These are phyloP conservation scores for Cebidichthys violaceus DNA, from an alignment of 2,113 vertebrate species.

Conservation along the genomic window DNA sequence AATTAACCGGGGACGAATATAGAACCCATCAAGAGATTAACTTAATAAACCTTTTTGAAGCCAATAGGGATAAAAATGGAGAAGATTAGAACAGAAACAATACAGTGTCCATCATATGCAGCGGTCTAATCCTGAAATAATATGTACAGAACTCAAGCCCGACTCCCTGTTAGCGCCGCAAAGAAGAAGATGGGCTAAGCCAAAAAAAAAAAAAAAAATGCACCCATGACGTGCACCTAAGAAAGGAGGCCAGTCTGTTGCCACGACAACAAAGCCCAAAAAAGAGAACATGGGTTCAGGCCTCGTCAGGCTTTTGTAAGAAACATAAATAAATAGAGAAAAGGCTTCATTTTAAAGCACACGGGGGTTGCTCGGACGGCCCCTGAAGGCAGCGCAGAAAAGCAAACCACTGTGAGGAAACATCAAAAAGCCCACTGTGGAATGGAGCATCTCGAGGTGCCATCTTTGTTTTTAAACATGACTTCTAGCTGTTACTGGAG, in stretches of 20 bases:
- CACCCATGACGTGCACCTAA: slow-evolving; percentile 40
- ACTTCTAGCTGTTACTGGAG: slow-evolving; percentile 18
- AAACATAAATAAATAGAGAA: slow-evolving; percentile 79
- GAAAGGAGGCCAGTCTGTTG: slow-evolving; percentile 44
- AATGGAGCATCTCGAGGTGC: slow-evolving; percentile 37
- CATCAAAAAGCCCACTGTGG: slow-evolving; percentile 57
- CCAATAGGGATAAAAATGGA: slow-evolving; percentile 48
- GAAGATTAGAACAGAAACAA: slow-evolving; percentile 56
- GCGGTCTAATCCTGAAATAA: slow-evolving; percentile 67
- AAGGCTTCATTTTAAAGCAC: slow-evolving; percentile 76
- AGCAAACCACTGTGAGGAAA: slow-evolving; percentile 46
- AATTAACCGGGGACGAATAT: slow-evolving; percentile 38
- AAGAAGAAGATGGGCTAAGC: slow-evolving; percentile 61
- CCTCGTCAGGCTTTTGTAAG: slow-evolving; percentile 65
- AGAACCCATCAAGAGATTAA: slow-evolving; percentile 48
- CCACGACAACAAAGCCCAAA: slow-evolving; percentile 57
- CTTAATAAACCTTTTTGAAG: slow-evolving; percentile 44
- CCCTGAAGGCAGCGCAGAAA: slow-evolving; percentile 40
- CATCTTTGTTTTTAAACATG: slow-evolving; percentile 52
- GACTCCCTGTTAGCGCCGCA: not conserved
- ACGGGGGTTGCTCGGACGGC: slow-evolving; percentile 58
- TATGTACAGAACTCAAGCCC: slow-evolving; percentile 47
- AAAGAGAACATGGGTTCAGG: slow-evolving; percentile 70
- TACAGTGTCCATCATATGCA: slow-evolving; percentile 43
- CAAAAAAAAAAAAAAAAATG: slow-evolving; percentile 51